Percentiles rank a stretch among this genome's conserved stretches.
Conservation (phyloP, 2,113 vertebrate species). For the Puntigrus tetrazona region DNA sequence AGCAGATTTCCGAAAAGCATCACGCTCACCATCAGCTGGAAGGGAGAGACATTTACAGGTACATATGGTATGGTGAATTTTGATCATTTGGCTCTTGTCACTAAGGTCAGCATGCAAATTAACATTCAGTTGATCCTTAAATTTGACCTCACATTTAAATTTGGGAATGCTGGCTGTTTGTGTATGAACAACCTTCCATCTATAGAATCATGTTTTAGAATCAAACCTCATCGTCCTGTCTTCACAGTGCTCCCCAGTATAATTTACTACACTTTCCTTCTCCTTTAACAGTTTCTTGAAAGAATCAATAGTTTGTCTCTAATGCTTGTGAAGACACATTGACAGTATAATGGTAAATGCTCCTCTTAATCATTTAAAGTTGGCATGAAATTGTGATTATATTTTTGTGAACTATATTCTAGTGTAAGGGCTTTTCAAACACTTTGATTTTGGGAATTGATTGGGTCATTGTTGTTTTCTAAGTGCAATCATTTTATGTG, state of each 20-base stretch:
- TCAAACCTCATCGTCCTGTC: neutral
- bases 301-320: slow-evolving; percentile 33
- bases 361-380: neutral
- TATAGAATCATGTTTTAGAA: slow-evolving; percentile 17
- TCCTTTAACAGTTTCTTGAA: slow-evolving; percentile 6
- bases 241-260: slow-evolving; percentile 27
- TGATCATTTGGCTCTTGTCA: slow-evolving; percentile 44
- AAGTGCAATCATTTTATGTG: neutral
- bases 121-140: neutral
- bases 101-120: neutral
- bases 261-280: slow-evolving; percentile 22
- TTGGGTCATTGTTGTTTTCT: neutral
- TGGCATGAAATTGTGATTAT: neutral
- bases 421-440: neutral
- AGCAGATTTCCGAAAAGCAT: slow-evolving; percentile 31
- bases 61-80: slow-evolving; percentile 71
- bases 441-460: neutral
- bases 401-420: neutral
- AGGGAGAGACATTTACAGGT: slow-evolving; percentile 65
- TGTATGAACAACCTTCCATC: neutral
- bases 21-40: slow-evolving; percentile 34
- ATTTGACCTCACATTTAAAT: neutral
- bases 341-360: slow-evolving; percentile 8
- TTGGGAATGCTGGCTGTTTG: neutral
- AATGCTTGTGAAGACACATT: slow-evolving; percentile 28